These are phyloP conservation scores for Bombylius major DNA, from an alignment of 2,888 invertebrate species.

Conservation along the genomic window DNA sequence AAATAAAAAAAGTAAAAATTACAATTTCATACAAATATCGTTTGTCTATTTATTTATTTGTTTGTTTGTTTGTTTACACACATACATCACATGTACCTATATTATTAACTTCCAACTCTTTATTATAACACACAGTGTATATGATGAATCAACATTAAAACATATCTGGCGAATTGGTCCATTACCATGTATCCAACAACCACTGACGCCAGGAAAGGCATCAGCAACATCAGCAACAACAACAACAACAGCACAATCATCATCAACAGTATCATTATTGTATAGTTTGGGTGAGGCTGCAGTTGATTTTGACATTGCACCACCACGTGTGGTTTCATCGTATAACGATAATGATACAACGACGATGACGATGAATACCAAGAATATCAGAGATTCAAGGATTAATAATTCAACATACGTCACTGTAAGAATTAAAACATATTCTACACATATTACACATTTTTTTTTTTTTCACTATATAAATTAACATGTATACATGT, in stretches of 20 bases:
- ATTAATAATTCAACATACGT: conserved; percentile 12
- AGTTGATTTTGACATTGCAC: conserved; percentile 74
- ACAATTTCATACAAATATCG: no score
- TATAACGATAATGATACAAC: neutral
- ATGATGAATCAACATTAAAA: conserved; percentile 31
- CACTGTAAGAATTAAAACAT: conserved; percentile 8
- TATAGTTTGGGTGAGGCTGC: conserved; percentile 68
- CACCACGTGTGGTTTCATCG: conserved; percentile 29
- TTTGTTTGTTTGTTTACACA: no score
- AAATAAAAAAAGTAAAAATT: neutral
- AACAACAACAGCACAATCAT: conserved; percentile 13
- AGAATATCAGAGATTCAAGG: conserved; percentile 9
- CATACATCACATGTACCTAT: no score
- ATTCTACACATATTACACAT: neutral
- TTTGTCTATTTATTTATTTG: no score
- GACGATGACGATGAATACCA: conserved; percentile 1
- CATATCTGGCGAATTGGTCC: conserved; percentile 43
- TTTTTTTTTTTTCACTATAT: no score
- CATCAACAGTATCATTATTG: conserved; percentile 22
- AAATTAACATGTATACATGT: no score
- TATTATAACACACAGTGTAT: conserved; percentile 22
- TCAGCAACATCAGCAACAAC: conserved; percentile 11
- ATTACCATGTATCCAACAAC: conserved; percentile 25
- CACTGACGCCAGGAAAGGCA: conserved; percentile 22
- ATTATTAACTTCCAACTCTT: no score